These are phyloP conservation scores for Pseudochaenichthys georgianus DNA, from an alignment of 2,797 vertebrate species.

Conservation along the genomic window DNA sequence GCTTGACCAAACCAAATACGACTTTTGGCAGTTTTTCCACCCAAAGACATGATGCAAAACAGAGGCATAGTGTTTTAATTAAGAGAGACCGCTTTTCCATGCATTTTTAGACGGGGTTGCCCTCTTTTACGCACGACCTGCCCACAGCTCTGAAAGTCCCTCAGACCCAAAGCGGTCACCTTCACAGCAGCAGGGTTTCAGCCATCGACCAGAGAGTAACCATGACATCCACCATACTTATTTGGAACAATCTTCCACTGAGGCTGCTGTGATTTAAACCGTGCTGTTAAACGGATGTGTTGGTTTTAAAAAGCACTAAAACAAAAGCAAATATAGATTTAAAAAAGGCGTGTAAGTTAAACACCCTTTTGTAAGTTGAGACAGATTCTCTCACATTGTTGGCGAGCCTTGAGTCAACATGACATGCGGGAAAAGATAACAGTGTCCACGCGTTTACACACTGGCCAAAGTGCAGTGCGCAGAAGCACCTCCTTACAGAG, in stretches of 20 bases:
- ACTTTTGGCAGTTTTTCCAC: constrained; percentile 70
- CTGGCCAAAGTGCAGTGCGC: constrained; percentile 69
- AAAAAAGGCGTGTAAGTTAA: neutral
- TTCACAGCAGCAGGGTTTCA: constrained; percentile 19
- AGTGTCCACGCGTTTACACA: constrained; percentile 62
- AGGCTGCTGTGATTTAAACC: neutral
- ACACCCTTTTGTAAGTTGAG: neutral
- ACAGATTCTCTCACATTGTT: neutral
- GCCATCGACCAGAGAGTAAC: constrained; percentile 24
- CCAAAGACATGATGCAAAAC: constrained; percentile 69
- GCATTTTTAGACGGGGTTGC: constrained; percentile 59
- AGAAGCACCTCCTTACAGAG: too few species aligned
- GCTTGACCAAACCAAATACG: constrained; percentile 73
- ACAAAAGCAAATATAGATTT: too few species aligned
- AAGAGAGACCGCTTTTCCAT: constrained; percentile 64
- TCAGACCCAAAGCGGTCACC: too few species aligned
- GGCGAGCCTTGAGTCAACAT: constrained; percentile 50
- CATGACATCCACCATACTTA: neutral
- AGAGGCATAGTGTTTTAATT: constrained; percentile 82
- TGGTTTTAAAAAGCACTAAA: neutral
- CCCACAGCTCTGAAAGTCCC: constrained; percentile 40
- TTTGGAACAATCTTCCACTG: too few species aligned
- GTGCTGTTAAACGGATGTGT: neutral
- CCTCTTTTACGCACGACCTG: constrained; percentile 64
- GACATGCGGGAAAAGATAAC: constrained; percentile 64